Base-by-base conservation (phyloP, 2,888 invertebrate genomes). In the Ophion costatus region DNA sequence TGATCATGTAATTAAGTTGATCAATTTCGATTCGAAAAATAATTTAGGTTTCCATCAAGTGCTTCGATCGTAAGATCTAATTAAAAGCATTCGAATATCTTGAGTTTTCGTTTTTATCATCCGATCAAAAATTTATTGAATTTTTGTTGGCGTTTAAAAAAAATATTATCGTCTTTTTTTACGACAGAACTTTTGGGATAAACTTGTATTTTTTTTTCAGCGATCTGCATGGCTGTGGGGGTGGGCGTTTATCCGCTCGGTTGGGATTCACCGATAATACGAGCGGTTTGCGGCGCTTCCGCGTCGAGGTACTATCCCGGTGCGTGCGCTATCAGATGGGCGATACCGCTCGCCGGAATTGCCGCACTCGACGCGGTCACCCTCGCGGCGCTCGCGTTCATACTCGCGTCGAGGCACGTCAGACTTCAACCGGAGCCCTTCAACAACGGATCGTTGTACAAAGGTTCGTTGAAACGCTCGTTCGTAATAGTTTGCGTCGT, bases 301-400 rank as follows among this genome's bases (percentile, higher is more conserved):
- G 97, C 97, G 0, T 97, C 97, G 90, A 93, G 93, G 81, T 95
- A 94, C 91, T 93, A 95, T 91, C 92, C 96, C 91, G 99, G 98
- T 57, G 96, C 97, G 33, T 99, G 99, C 93, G 97, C 97, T 86
- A 95, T 99, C 78, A 96, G 98, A 90, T 98, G 98, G 98, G 98
- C 98, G 5, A 98, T 98, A 94, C 96, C 98, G 14, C 95, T 99
- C 89, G 98, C 98, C 7, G 97, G 98, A 84, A 98, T 99, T 86
- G 98, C 97, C 0, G 97, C 98, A 79, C 94, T 97, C 88, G 98
- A 98, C 93, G 98, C 98, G 76, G 94, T 97, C 75, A 98, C 98
- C 84, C 95, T 98, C 86, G 96, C 98, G 0, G 96, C 97, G 0
- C 95, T 99, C 82, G 99, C 99, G 17, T 99, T 99, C 94, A 98